These are phyloP conservation scores for Acipenser transmontanus DNA, from an alignment of 2,797 vertebrate species.

Conservation along the genomic window DNA sequence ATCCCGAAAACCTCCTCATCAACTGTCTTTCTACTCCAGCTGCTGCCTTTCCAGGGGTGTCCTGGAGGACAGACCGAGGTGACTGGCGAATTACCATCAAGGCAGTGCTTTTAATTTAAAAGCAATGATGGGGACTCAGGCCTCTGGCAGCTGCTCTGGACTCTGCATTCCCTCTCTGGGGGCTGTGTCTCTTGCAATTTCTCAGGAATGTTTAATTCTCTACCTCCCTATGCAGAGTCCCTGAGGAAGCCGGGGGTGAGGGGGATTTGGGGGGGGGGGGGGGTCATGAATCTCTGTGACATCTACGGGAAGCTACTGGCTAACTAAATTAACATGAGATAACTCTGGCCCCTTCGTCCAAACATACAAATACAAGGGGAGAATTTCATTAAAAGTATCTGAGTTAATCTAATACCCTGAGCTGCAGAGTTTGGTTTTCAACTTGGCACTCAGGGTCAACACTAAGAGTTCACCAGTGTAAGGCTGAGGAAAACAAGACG, in stretches of 20 bases:
- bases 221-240: constrained; percentile 60
- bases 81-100: constrained; percentile 35
- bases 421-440: constrained; percentile 40
- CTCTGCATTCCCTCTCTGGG: constrained; percentile 48
- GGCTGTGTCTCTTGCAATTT: constrained; percentile 31
- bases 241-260: constrained; percentile 36
- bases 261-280: constrained; percentile 29
- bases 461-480: background rate
- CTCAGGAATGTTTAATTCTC: constrained; percentile 86
- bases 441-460: background rate
- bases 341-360: constrained; percentile 69
- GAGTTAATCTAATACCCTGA: constrained; percentile 69
- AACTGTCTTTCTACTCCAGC: no score
- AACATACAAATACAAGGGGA: constrained; percentile 63
- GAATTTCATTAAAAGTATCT: constrained; percentile 86
- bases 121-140: constrained; percentile 58
- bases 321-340: constrained; percentile 99
- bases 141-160: constrained; percentile 67
- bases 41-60: no score
- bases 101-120: constrained; percentile 57
- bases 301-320: constrained; percentile 95
- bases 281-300: constrained; percentile 50
- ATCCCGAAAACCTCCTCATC: no score
- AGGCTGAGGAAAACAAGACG: background rate
- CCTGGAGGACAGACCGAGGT: no score